These are phyloP conservation scores for Hycleus cichorii DNA, from an alignment of 1,140 invertebrate genomes.

Conservation along the genomic window DNA sequence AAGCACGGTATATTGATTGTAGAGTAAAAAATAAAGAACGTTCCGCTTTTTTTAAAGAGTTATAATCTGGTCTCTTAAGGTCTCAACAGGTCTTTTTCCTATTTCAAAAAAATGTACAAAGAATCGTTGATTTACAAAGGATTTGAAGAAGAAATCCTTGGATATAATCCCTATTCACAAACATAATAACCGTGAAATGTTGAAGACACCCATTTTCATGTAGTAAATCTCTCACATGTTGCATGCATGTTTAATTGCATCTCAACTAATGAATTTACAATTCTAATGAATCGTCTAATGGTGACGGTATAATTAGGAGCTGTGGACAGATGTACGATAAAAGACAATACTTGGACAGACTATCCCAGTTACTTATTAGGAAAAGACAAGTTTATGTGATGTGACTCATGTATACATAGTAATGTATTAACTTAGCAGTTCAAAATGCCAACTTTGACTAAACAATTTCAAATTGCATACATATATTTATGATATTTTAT, in stretches of 20 bases:
- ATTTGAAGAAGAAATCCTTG: too few species aligned
- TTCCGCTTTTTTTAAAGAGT: too few species aligned
- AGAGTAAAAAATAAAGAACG: too few species aligned
- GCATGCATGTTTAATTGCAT: slow-evolving; percentile 14
- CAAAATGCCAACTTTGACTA: slow-evolving; percentile 14
- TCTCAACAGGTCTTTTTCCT: too few species aligned
- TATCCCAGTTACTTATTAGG: slow-evolving; percentile 26
- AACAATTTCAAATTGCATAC: too few species aligned
- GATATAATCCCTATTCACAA: too few species aligned
- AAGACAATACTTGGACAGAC: slow-evolving; percentile 19
- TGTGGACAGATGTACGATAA: slow-evolving; percentile 11
- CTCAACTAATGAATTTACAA: slow-evolving; percentile 13
- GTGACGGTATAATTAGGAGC: slow-evolving; percentile 23
- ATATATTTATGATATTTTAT: too few species aligned
- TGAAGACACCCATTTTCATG: slow-evolving; percentile 13
- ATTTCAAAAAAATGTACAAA: too few species aligned
- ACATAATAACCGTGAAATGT: too few species aligned
- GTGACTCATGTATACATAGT: slow-evolving; percentile 17
- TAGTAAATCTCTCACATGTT: slow-evolving; percentile 20
- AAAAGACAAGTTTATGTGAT: slow-evolving; percentile 18
- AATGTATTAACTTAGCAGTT: slow-evolving; percentile 20
- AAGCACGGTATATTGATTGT: too few species aligned
- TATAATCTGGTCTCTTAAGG: too few species aligned
- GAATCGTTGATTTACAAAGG: too few species aligned
- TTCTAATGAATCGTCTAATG: slow-evolving; percentile 16